A percentile compares a stretch with the other conserved stretches of the same genome.
These are phyloP conservation scores for Leucophora obtusa DNA, from an alignment of 2,888 invertebrate genomes.

Conservation along the genomic window DNA sequence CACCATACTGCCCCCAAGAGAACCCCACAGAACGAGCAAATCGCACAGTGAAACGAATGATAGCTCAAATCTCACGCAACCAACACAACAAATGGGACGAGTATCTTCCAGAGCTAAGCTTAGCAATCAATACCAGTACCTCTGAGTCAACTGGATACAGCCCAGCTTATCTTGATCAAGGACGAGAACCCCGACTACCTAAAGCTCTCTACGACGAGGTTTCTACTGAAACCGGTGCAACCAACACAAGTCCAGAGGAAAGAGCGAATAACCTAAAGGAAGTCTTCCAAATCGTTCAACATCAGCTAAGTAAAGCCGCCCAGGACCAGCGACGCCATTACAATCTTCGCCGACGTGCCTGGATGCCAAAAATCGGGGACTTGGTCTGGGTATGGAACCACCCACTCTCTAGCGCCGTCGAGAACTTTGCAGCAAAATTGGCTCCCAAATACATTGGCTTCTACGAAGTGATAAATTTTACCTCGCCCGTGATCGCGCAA, in stretches of 20 bases:
- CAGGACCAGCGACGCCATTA: neutral
- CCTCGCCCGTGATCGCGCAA: no score
- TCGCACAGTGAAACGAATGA: neutral
- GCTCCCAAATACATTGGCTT: neutral
- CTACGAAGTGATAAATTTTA: no score
- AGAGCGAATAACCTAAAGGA: neutral
- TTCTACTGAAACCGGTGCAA: neutral
- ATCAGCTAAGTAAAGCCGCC: neutral
- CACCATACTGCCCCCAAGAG: conserved; percentile 11
- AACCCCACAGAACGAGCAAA: conserved; percentile 12
- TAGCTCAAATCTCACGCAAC: neutral
- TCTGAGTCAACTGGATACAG: conserved; percentile 14
- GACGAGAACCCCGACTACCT: conserved; percentile 3
- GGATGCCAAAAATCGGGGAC: neutral
- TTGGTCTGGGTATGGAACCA: neutral
- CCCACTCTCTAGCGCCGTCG: neutral
- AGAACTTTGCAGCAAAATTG: neutral
- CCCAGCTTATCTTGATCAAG: no score
- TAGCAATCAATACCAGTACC: neutral
- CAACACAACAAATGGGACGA: conserved; percentile 6
- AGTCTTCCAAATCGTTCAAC: neutral
- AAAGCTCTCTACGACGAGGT: conserved; percentile 3
- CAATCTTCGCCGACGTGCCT: neutral
- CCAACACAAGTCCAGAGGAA: neutral
- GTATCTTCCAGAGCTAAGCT: neutral